Evolutionary conservation across 1,140 invertebrate species (phyloP).

Genomic region (Brevipalpus yothersi): DNA sequence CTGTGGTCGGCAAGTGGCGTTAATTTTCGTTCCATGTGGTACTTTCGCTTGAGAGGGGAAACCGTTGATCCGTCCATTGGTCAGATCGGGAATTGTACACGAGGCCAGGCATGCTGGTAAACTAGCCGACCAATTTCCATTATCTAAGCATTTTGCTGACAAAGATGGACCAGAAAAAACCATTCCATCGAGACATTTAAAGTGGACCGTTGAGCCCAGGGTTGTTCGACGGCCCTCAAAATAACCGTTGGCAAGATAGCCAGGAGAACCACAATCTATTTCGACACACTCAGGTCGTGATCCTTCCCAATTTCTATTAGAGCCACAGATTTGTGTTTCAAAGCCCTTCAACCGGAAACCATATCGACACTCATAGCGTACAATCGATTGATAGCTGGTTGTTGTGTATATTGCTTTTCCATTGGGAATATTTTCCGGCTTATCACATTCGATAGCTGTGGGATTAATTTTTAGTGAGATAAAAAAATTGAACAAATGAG

Average conservation of each 20-base stretch:
- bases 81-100: slow-evolving; percentile 64
- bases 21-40: slow-evolving; percentile 54
- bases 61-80: slow-evolving; percentile 40
- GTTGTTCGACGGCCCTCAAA: slow-evolving; percentile 71
- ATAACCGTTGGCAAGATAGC: slow-evolving; percentile 76
- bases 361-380: slow-evolving; percentile 75
- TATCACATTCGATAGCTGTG: slow-evolving; percentile 55
- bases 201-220: slow-evolving; percentile 69
- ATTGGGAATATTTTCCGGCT: slow-evolving; percentile 60
- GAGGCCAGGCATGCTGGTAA: slow-evolving; percentile 70
- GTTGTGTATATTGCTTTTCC: slow-evolving; percentile 73
- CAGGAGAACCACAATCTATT: slow-evolving; percentile 78
- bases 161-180: slow-evolving; percentile 53
- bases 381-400: slow-evolving; percentile 75
- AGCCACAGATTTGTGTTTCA: slow-evolving; percentile 50
- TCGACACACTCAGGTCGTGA: slow-evolving; percentile 56
- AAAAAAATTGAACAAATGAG: too few relatives aligned
- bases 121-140: slow-evolving; percentile 76
- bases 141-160: slow-evolving; percentile 67
- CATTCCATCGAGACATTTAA: slow-evolving; percentile 78
- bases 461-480: too few relatives aligned
- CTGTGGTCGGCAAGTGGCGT: slow-evolving; percentile 57
- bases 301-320: slow-evolving; percentile 76
- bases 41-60: slow-evolving; percentile 29
- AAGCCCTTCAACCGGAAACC: slow-evolving; percentile 71